Evolutionary conservation across 2,888 invertebrate genomes (phyloP).

Genomic region (Dysmachus trigonus): DNA sequence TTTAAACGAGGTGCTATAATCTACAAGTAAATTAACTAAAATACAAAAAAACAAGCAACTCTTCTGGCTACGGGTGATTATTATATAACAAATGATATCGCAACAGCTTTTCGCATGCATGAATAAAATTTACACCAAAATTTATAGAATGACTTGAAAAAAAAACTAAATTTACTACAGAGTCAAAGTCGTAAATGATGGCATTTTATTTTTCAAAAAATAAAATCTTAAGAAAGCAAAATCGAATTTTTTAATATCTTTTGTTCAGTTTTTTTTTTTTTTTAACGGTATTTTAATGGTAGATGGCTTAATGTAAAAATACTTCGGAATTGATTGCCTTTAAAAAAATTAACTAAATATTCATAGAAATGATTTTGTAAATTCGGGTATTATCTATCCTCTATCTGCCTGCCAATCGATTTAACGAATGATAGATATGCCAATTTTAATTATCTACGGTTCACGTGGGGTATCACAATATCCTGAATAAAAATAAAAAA

Average conservation of each 20-base stretch:
- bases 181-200: not conserved
- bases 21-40: not conserved
- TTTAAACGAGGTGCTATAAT: not conserved
- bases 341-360: not conserved
- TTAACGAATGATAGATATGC: not conserved
- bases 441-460: not conserved
- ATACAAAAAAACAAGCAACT: not conserved
- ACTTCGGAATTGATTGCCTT: not conserved
- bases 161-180: not conserved
- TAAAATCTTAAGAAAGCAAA: not conserved
- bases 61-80: too few relatives aligned
- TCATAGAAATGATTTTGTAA: not conserved
- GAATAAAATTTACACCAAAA: not conserved
- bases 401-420: not conserved
- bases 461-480: too few relatives aligned
- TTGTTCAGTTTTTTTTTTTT: not conserved
- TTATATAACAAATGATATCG: too few relatives aligned
- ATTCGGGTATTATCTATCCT: not conserved
- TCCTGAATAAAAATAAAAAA: too few relatives aligned
- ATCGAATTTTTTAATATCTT: not conserved
- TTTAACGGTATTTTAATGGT: not conserved
- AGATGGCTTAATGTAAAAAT: not conserved
- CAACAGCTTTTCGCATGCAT: not conserved
- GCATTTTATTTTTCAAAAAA: not conserved
- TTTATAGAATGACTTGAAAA: not conserved